These are phyloP conservation scores for Copsychus sechellarum DNA, from an alignment of 2,113 vertebrate genomes.

Conservation along the genomic window DNA sequence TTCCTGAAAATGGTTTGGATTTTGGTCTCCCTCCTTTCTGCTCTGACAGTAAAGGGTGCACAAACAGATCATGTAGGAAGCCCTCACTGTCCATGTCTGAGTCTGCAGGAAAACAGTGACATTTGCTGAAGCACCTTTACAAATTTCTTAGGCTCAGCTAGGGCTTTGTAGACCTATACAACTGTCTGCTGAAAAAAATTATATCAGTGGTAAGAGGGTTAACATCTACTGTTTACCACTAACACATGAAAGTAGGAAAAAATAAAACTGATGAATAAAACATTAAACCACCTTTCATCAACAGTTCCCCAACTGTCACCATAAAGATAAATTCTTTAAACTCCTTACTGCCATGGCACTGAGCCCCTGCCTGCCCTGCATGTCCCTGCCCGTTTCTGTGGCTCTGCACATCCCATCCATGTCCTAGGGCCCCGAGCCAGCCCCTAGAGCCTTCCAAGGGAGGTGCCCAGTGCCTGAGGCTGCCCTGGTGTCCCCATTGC, in stretches of 20 bases:
- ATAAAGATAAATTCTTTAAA: neutral
- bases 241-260: neutral
- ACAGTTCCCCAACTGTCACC: neutral
- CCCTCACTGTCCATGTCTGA: neutral
- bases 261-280: neutral
- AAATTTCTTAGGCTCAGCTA: neutral
- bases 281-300: neutral
- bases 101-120: neutral
- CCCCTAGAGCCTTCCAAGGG: neutral
- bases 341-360: neutral
- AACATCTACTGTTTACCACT: neutral
- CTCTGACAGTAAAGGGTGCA: neutral
- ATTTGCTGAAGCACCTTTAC: neutral
- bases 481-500: neutral
- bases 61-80: neutral
- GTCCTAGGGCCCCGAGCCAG: neutral
- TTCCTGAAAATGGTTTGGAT: neutral
- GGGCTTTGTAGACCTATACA: neutral
- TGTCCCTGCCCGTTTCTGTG: neutral
- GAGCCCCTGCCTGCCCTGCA: neutral
- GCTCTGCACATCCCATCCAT: fast-evolving
- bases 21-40: neutral
- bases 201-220: neutral
- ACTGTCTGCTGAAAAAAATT: neutral
- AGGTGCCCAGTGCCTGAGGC: neutral